Percentiles rank a stretch among this genome's conserved stretches.
phyloP scores from a whole-genome alignment of 2,797 vertebrate genomes.

The Coccyzus lansbergi region DNA sequence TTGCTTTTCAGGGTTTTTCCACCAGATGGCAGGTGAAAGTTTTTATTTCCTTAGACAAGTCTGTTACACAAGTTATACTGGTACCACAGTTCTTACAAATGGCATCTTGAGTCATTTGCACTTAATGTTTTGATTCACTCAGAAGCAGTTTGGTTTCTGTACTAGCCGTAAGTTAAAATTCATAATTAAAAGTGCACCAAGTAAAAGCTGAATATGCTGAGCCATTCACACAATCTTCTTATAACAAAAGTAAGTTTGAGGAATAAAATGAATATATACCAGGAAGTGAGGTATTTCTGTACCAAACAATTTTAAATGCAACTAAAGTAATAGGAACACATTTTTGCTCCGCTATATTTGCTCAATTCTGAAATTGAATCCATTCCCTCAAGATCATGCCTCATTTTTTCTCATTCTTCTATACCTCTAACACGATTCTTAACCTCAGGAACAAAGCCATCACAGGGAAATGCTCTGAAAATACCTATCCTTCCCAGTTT shows the following conservation, averaged over 20 bases:
- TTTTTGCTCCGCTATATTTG: background rate
- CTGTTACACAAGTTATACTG: background rate
- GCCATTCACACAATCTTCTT: background rate
- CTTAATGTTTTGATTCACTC: background rate
- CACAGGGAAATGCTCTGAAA: background rate
- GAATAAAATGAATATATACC: fast-evolving
- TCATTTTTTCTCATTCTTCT: background rate
- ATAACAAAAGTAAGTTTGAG: background rate
- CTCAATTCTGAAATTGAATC: background rate
- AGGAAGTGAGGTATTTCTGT: background rate
- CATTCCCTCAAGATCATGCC: background rate
- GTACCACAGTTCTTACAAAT: background rate
- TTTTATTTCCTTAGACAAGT: background rate
- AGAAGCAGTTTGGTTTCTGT: background rate
- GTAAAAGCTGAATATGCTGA: background rate
- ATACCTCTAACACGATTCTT: background rate
- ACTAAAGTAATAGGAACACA: background rate
- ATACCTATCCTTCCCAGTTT: background rate
- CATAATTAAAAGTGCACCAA: background rate
- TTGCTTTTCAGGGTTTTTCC: conserved; percentile 11
- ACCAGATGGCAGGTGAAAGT: conserved; percentile 58
- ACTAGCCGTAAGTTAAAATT: background rate
- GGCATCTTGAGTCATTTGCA: background rate
- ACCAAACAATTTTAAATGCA: background rate
- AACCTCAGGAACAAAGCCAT: background rate